Percentiles rank a stretch among this genome's conserved stretches.
Evolutionary conservation across 37 sponge, comb jelly and placozoan genomes (phyloP).

Genomic region (Diacarnus erythraeanus): DNA sequence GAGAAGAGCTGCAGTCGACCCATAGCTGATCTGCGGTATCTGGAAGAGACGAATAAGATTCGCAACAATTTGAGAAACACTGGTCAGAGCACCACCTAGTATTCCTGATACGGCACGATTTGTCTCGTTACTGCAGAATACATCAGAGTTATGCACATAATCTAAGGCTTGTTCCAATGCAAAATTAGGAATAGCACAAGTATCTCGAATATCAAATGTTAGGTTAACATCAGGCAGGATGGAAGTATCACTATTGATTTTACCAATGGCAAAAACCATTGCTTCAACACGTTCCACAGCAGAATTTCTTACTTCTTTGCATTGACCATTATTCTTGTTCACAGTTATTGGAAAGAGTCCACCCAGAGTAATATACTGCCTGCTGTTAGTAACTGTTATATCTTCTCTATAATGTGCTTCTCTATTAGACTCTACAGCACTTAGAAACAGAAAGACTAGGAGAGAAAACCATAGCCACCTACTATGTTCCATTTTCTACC

Average conservation of each 20-base stretch:
- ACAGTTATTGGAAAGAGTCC: conserved; percentile 79
- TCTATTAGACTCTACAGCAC: no score
- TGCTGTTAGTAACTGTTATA: no score
- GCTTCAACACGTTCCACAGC: conserved; percentile 65
- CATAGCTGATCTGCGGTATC: conserved; percentile 76
- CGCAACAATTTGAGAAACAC: conserved; percentile 58
- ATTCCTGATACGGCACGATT: conserved; percentile 40
- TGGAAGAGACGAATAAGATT: conserved; percentile 65
- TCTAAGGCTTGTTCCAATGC: conserved; percentile 53
- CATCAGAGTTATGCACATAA: conserved; percentile 11
- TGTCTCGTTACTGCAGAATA: not conserved
- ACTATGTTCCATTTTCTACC: no score
- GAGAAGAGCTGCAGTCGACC: conserved; percentile 53
- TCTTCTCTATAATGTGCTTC: no score
- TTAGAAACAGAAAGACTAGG: no score
- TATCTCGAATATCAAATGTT: conserved; percentile 70
- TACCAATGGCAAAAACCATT: conserved; percentile 62
- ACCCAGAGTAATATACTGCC: conserved; percentile 65
- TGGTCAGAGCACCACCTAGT: conserved; percentile 65
- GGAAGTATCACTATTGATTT: conserved; percentile 41
- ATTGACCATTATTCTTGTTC: not conserved
- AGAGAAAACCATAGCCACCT: no score
- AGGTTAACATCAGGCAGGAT: conserved; percentile 52
- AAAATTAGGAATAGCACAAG: conserved; percentile 40
- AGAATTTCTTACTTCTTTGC: conserved; percentile 16